Percentiles rank a stretch among this genome's conserved stretches.
phyloP scores from a whole-genome alignment of 2,113 vertebrate genomes.

The Bujurquina vittata region DNA sequence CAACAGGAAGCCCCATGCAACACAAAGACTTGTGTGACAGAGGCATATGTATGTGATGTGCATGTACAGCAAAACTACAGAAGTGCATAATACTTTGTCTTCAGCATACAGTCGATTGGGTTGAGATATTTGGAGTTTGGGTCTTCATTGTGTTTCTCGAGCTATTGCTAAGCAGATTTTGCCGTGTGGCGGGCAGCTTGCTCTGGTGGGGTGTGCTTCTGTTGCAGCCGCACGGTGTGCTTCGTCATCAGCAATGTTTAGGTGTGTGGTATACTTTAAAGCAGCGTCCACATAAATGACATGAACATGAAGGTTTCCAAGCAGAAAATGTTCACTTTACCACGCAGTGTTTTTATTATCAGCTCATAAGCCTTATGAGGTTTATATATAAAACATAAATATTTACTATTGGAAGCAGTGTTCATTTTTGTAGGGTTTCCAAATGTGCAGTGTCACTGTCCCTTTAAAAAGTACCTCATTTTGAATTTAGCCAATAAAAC shows the following conservation, averaged over 20 bases:
- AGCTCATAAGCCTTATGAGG: neutral
- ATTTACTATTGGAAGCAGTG: neutral
- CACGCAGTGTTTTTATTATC: neutral
- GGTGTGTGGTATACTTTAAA: neutral
- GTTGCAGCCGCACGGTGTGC: neutral
- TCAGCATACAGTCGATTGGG: neutral
- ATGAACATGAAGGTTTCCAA: neutral
- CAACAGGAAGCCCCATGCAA: slow-evolving; percentile 38
- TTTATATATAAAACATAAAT: neutral
- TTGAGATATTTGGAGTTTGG: neutral
- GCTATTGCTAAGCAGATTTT: neutral
- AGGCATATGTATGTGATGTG: neutral
- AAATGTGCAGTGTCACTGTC: neutral
- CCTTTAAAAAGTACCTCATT: neutral
- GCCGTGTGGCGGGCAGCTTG: neutral
- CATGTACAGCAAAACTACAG: neutral
- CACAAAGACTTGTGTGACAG: slow-evolving; percentile 15
- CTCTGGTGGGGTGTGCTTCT: neutral
- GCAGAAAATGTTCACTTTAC: neutral
- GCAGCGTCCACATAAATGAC: neutral
- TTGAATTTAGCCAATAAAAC: neutral
- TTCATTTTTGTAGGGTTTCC: neutral
- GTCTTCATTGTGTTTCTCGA: neutral
- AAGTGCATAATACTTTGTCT: neutral
- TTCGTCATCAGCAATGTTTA: neutral